Base-by-base conservation (phyloP, 1,140 invertebrate species). In the Drosophila persimilis region DNA sequence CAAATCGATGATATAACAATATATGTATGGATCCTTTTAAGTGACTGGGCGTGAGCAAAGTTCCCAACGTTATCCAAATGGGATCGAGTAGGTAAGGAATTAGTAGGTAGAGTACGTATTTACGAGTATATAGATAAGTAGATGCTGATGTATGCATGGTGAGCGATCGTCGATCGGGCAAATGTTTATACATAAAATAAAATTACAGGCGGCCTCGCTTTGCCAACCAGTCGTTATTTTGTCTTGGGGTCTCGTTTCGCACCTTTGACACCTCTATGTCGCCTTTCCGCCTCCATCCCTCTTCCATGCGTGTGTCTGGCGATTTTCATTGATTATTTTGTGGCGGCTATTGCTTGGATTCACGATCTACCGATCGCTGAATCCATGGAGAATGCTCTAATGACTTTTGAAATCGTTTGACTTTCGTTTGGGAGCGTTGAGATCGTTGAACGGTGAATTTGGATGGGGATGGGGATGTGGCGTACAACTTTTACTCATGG, bases 291-390 rank as follows among this genome's bases (percentile, higher is more conserved):
- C 17, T 35, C 31, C 9, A 35, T 35, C 29, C 29, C 44, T 48
- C 6, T 11, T 11, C 44, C 9, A 29, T 17, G 17, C 0, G 15
- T 20, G 39, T 35, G 29, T 35, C 35, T 43, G 63, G 2, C 11
- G 46, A 76, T 73, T 46, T 70, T 70, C 64, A 81, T 74, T 77
- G 60, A 80, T 76, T 64, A 80, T 48, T 58, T 58, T 2, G 71
- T 45, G 26, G 15, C 67, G 52, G 59, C 52, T 13, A 52, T 17
- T 43, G 54, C 47, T 45, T 43, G 43, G 51, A 64, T 50, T 46
- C 39, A 46, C 41, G 62, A 57, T 56, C 52, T 31, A 24, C 9
- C 41, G 41, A 57, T 41, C 58, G 20, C 26, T 17, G 41, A n/a
- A 52, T 20, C 13, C 55, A 46, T 46, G 45, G 51, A 31, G 56